These are phyloP conservation scores for Ariopsis seemanni DNA, from an alignment of 2,113 vertebrate genomes.

Conservation along the genomic window DNA sequence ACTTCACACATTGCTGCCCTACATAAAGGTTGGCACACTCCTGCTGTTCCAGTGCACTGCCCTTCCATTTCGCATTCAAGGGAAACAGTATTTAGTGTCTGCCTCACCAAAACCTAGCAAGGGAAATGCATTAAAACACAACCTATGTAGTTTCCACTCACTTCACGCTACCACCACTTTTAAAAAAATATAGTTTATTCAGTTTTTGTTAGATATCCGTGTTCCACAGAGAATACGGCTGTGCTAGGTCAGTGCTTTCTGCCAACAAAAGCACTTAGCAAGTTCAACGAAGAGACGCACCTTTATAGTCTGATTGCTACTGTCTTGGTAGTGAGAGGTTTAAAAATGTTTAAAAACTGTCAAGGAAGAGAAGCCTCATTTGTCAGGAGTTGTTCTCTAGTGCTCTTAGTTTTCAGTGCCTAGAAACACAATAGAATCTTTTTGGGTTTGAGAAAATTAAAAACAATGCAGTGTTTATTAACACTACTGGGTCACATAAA, in stretches of 20 bases:
- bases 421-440: background rate
- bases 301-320: background rate
- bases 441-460: background rate
- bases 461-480: background rate
- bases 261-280: background rate
- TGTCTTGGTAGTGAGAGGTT: background rate
- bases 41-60: background rate
- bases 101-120: constrained; percentile 46
- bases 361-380: background rate
- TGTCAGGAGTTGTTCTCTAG: background rate
- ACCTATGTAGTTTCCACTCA: too few species aligned
- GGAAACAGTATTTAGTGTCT: constrained; percentile 12
- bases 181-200: constrained; percentile 4
- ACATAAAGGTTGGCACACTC: constrained; percentile 4
- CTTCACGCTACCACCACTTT: background rate
- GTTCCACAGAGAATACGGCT: background rate
- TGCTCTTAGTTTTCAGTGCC: background rate
- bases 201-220: background rate
- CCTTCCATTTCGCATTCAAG: constrained; percentile 57
- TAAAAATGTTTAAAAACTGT: background rate
- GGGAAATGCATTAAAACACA: constrained; percentile 18
- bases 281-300: background rate
- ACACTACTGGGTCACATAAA: background rate
- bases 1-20: background rate
- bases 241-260: background rate